A percentile compares a stretch with the other conserved stretches of the same genome.
phyloP scores from a whole-genome alignment of 2,113 vertebrate genomes.

The Trematomus loennbergii region DNA sequence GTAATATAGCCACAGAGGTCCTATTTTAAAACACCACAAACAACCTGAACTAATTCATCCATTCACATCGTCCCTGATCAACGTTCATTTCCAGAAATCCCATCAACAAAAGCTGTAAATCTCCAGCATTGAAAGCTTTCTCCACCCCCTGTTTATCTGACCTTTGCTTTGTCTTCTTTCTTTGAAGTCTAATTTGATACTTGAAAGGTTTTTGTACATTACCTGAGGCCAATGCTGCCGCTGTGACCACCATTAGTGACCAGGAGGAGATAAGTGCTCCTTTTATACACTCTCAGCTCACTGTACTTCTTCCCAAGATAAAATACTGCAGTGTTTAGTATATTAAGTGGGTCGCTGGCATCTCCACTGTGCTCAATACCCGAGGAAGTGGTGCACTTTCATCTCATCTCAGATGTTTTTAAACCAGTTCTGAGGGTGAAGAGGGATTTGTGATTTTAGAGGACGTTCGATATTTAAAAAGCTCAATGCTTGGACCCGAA shows the following conservation, averaged over 20 bases:
- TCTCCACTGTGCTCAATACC: conserved; percentile 49
- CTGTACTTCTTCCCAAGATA: conserved; percentile 41
- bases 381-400: conserved; percentile 50
- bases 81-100: neutral
- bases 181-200: conserved; percentile 11
- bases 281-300: conserved; percentile 41
- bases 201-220: conserved; percentile 33
- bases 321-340: conserved; percentile 63
- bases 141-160: neutral
- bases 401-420: conserved; percentile 52
- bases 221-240: conserved; percentile 32
- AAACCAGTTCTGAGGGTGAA: conserved; percentile 45
- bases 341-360: conserved; percentile 68
- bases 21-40: no score
- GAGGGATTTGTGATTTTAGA: conserved; percentile 19
- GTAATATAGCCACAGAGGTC: no score
- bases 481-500: conserved; percentile 12
- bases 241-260: conserved; percentile 67
- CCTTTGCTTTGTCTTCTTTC: neutral
- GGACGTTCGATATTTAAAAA: conserved; percentile 29
- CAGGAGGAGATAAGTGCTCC: conserved; percentile 65
- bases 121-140: neutral
- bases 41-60: no score
- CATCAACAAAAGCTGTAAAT: neutral
- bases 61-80: neutral